Evolutionary conservation across 2,113 vertebrate species (phyloP), one percentile per base, ranked within the genome.

Genomic region (Nipponia nippon): DNA sequence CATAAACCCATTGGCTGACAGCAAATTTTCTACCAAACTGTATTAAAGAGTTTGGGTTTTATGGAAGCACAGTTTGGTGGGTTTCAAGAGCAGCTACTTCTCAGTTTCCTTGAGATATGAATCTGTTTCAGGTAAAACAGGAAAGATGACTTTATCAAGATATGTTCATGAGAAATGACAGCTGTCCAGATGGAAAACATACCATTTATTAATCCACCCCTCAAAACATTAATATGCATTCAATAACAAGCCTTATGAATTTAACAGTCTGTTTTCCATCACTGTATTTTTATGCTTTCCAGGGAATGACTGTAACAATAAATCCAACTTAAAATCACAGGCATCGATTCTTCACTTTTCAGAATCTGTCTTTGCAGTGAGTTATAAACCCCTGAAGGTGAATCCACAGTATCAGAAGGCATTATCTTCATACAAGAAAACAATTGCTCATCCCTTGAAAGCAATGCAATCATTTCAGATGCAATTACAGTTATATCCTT

Each of bases 251-350:
- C 59, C 25, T 67, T 69, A 55, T 42, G 71, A 94, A 53, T 71
- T 92, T 92, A 93, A 92, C 83, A 95, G 55, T 63, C 90, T 94
- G 82, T 77, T 92, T 80, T 40, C 83, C 47, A 69, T 93, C 73
- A 89, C 16, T 83, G 32, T 87, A 70, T 83, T 90, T 95, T 95
- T 84, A 50, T 38, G 79, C 42, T 96, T 79, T 67, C 11, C 50
- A 78, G 62, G 65, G 71, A 85, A 81, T 44, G 13, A 52, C 25
- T 50, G 13, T 53, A 75, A 93, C 71, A 86, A 50, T 84, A 96
- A 93, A 88, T 93, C 55, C 46, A 95, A 81, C 38, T 78, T 87
- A 78, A 97, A 97, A 94, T 85, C 77, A 94, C 32, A 91, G 27
- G 12, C 26, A 85, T 87, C 14, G 13, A 89, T 77, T 95, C 47